Conservation (phyloP, 2,113 vertebrate species). For the Maccullochella peelii region DNA sequence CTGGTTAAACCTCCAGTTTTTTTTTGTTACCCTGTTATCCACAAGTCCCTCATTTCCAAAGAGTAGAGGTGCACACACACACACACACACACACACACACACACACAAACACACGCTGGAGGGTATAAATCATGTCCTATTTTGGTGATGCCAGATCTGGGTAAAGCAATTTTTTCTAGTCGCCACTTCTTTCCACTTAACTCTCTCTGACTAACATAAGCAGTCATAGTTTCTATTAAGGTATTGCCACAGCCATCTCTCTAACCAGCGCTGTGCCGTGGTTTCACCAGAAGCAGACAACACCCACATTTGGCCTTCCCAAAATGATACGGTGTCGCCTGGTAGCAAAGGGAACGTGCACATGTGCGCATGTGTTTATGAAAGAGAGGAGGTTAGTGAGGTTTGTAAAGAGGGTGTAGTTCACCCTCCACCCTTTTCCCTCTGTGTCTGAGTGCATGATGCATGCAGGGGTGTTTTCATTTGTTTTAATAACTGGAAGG, state of each 20-base stretch:
- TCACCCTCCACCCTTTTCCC: constrained; percentile 47
- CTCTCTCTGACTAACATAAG: constrained; percentile 34
- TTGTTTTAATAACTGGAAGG: constrained; percentile 28
- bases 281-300: constrained; percentile 58
- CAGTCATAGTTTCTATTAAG: constrained; percentile 32
- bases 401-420: constrained; percentile 48
- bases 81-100: constrained; percentile 24
- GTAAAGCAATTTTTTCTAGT: not conserved
- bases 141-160: constrained; percentile 36
- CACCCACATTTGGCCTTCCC: constrained; percentile 59
- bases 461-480: constrained; percentile 16
- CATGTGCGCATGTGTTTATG: constrained; percentile 36
- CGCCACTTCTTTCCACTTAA: constrained; percentile 2
- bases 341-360: constrained; percentile 24
- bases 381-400: constrained; percentile 21
- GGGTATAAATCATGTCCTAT: constrained; percentile 36
- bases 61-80: not conserved
- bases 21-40: not conserved
- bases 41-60: constrained; percentile 12
- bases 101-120: constrained; percentile 28
- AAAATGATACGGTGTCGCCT: constrained; percentile 71
- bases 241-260: constrained; percentile 39
- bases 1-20: constrained; percentile 3
- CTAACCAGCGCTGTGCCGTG: constrained; percentile 29
- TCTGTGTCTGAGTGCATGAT: constrained; percentile 4